phyloP scores from a whole-genome alignment of 2,888 invertebrate species.

The Timandra comae region DNA sequence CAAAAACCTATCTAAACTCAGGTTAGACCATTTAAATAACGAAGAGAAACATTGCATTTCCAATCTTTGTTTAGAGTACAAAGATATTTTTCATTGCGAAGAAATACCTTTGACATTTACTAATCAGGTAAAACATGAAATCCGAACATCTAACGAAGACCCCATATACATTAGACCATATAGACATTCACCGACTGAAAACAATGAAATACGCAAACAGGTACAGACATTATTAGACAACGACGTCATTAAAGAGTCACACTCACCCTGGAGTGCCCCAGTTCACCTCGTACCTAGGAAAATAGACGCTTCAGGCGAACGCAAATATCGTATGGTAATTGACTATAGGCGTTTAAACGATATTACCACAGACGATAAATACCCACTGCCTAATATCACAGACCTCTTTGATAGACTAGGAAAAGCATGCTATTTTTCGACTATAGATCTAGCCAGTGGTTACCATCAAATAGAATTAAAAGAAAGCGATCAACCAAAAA shows the following conservation, averaged over 20 bases:
- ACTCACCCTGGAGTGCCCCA: constrained; percentile 38
- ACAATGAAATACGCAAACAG: constrained; percentile 29
- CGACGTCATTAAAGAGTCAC: constrained; percentile 30
- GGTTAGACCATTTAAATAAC: constrained; percentile 21
- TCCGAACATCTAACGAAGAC: constrained; percentile 26
- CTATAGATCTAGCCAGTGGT: constrained; percentile 26
- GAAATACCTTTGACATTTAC: constrained; percentile 24
- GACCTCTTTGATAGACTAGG: constrained; percentile 20
- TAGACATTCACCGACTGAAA: constrained; percentile 23
- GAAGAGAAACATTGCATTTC: constrained; percentile 27
- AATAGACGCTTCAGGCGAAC: constrained; percentile 28
- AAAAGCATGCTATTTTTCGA: constrained; percentile 23
- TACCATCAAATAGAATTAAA: constrained; percentile 25
- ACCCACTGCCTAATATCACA: constrained; percentile 17
- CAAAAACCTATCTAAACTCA: constrained; percentile 6
- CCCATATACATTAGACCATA: constrained; percentile 27
- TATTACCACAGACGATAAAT: constrained; percentile 28
- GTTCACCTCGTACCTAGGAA: constrained; percentile 42
- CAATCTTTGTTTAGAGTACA: constrained; percentile 25
- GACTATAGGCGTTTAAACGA: constrained; percentile 25
- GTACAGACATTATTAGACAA: constrained; percentile 28
- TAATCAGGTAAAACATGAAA: constrained; percentile 29
- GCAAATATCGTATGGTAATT: constrained; percentile 28
- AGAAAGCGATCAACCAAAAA: constrained; percentile 19
- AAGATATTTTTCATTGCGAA: constrained; percentile 33